phyloP scores from a whole-genome alignment of 2,888 invertebrate genomes.

The Drosophila tripunctata region DNA sequence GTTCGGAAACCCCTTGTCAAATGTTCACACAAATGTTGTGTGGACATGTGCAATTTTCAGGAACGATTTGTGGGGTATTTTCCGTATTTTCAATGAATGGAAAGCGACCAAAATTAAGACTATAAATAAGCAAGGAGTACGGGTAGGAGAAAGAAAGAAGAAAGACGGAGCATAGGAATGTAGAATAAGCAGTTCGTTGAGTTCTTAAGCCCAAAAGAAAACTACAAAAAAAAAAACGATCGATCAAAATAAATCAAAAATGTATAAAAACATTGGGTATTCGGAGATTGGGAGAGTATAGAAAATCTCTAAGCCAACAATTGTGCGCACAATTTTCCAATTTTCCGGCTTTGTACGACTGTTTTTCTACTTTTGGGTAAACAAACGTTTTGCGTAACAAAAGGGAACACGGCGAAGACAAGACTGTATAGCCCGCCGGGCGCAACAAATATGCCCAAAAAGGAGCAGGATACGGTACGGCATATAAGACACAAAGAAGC shows the following conservation, averaged over 20 bases:
- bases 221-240: conserved; percentile 62
- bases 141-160: background rate
- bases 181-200: conserved; percentile 4
- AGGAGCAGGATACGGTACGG: conserved; percentile 22
- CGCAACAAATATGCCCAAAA: conserved; percentile 45
- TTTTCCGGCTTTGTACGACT: conserved; percentile 54
- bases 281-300: too few species aligned
- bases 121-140: conserved; percentile 53
- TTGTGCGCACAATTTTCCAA: conserved; percentile 73
- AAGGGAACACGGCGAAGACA: conserved; percentile 48
- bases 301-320: conserved; percentile 64
- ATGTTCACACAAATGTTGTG: conserved; percentile 53
- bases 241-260: conserved; percentile 77
- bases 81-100: conserved; percentile 57
- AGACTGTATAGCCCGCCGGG: conserved; percentile 51
- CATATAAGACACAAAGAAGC: conserved; percentile 42
- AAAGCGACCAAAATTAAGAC: conserved; percentile 69
- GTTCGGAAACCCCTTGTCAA: conserved; percentile 34
- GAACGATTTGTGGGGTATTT: conserved; percentile 73
- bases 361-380: conserved; percentile 64
- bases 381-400: conserved; percentile 77
- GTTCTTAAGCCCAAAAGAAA: conserved; percentile 59
- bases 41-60: conserved; percentile 72
- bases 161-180: conserved; percentile 4
- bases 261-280: conserved; percentile 58